Base-by-base conservation (phyloP, 1,140 invertebrate species). In the Drosophila pachea region DNA sequence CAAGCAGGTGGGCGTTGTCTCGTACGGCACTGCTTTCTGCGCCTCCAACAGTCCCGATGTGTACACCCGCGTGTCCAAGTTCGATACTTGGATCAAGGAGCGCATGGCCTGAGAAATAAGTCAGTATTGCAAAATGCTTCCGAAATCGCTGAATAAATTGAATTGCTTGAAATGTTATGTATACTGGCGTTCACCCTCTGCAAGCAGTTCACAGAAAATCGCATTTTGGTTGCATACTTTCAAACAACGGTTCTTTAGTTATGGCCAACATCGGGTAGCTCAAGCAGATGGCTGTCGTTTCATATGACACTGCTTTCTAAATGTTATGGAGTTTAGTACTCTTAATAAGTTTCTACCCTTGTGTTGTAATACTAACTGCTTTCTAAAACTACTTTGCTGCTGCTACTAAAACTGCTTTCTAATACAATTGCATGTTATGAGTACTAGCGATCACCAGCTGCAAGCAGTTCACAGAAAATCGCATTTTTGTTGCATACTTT, bases 1-100 rank as follows among this genome's bases (percentile, higher is more conserved):
- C 0, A 78, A 73, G 14, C 90, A 92, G 53, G 91, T 94, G 43
- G 94, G 94, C 7, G 90, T 95, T 0, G 93, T 95, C 1, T 94
- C 94, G 0, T 95, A 92, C 74, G 94, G 94, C 0, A 92, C 91
- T 22, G 89, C 90, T 40, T 94, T 94, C 77, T 89, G 88, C 36
- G 88, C 87, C 8, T 86, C 86, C 49, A 87, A 83, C 40, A 78
- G 87, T 55, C 92, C 92, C 4, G 92, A 93, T 70, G 92, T 93
- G n/a, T 93, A 91, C 59, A 91, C 91, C 0, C 88, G 90, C 64
- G 89, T 92, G 4, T 89, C 89, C 5, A 81, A 88, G 59, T 92
- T 91, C 47, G 65, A 84, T 4, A 65, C 88, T 9, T 92, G 91
- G 91, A 90, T 92, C 0, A 68, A 90, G 38, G 79, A 88, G 14